Conservation (phyloP, 1,140 invertebrate species). For the Ericerus pela region DNA sequence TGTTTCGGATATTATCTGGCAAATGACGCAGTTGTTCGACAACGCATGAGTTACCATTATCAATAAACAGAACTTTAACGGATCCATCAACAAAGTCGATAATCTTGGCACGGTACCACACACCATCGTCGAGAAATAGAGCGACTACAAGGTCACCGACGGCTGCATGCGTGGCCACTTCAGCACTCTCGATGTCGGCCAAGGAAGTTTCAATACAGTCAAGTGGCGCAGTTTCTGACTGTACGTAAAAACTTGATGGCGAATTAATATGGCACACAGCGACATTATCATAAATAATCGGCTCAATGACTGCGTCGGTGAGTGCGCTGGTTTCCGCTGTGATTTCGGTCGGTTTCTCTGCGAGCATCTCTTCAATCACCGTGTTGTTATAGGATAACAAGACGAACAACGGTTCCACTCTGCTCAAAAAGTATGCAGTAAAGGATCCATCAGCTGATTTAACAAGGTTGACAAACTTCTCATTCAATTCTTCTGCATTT, state of each 20-base stretch:
- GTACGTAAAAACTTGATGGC: slow-evolving; percentile 1
- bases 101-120: slow-evolving; percentile 35
- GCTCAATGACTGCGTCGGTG: no score
- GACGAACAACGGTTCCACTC: not conserved
- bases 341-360: not conserved
- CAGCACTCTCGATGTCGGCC: not conserved
- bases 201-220: not conserved
- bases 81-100: not conserved
- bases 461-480: not conserved
- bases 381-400: not conserved
- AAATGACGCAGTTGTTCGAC: slow-evolving; percentile 25
- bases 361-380: not conserved
- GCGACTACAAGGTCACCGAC: slow-evolving; percentile 38
- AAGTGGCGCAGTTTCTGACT: not conserved
- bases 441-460: not conserved
- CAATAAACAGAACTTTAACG: slow-evolving; percentile 50
- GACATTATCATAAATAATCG: not conserved
- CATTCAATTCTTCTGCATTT: not conserved
- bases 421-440: not conserved
- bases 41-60: slow-evolving; percentile 45
- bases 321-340: not conserved
- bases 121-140: slow-evolving; percentile 37
- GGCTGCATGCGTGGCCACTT: not conserved
- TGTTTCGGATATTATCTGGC: slow-evolving; percentile 33
- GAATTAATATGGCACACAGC: not conserved